These are phyloP conservation scores for Sinocyclocheilus anophthalmus DNA, from an alignment of 2,113 vertebrate species.

Conservation along the genomic window DNA sequence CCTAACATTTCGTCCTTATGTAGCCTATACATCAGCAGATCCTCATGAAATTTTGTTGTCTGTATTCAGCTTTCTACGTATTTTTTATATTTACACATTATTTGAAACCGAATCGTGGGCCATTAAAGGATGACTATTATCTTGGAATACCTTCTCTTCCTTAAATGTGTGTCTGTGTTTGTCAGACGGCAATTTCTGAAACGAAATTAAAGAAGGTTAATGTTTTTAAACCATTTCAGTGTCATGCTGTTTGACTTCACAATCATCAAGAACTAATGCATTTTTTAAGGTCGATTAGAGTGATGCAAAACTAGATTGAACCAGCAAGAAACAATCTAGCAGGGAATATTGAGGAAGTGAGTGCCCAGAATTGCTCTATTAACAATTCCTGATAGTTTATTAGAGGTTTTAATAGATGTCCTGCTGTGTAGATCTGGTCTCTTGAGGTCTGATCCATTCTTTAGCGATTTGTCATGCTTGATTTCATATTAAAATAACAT, in stretches of 20 bases:
- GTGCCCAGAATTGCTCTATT: not conserved
- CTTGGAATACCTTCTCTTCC: conserved; percentile 33
- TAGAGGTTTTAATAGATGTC: not conserved
- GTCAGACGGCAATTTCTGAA: conserved; percentile 59
- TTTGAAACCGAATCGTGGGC: conserved; percentile 6
- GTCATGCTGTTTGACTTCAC: not conserved
- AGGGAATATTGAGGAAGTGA: not conserved
- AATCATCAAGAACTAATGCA: not conserved
- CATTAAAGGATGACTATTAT: conserved; percentile 51
- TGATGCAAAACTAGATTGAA: not conserved
- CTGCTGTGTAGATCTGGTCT: not conserved
- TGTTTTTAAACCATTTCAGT: conserved; percentile 55
- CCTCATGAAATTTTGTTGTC: not conserved
- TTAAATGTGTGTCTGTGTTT: conserved; percentile 58
- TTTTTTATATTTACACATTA: conserved; percentile 9
- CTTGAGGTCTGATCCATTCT: not conserved
- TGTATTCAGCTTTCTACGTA: not conserved
- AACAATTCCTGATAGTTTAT: conserved; percentile 1
- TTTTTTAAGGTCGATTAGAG: not conserved
- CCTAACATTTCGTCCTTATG: not conserved
- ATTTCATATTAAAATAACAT: not conserved
- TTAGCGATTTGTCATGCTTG: not conserved
- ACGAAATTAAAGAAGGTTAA: conserved; percentile 63
- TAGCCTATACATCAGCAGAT: conserved; percentile 11
- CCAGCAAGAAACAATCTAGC: not conserved